Evolutionary conservation across 2,888 invertebrate species (phyloP), one percentile per base, ranked within the genome.

Genomic region (Ecliptopera silaceata): DNA sequence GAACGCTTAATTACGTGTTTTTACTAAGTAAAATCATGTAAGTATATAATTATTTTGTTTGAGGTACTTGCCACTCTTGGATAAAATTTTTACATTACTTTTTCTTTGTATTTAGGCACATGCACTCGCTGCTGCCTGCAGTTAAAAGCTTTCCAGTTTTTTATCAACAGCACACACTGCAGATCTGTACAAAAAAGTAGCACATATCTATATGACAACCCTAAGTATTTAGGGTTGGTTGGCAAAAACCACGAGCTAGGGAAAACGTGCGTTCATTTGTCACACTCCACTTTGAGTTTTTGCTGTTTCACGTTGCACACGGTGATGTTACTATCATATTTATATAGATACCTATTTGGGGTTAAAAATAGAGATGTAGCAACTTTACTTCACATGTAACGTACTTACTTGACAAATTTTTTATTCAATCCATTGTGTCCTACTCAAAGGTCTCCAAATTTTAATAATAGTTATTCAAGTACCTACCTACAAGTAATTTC

Each of bases 251-350:
- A 22, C 49, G 18, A 31, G 32, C 38, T 31, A 49, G 31, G 56
- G 43, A 49, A 50, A 59, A 44, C 52, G 43, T 20, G 55, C 59
- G 58, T 52, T 59, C 65, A 63, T 61, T 59, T 62, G 58, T 63
- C 63, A 56, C 58, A 45, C 53, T 56, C 39, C 50, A 49, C 46
- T 56, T 48, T 22, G 56, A 46, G 41, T 61, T 61, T 63, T 56
- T 56, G 59, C 56, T 55, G 52, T 59, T 20, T 47, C 32, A 29
- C 34, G 17, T 54, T 45, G 51, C 48, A 50, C 57, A 54, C 38
- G 32, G 18, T 44, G 48, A 55, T 54, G 48, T 32, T 54, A 54
- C 53, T 52, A 48, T 22, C 44, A 6, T 46, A 42, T 51, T 57
- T 58, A 11, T 20, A 31, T 32, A 45, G 12, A 4, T 36, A 34